Evolutionary conservation across 2,888 invertebrate genomes (phyloP).

Genomic region (Tetranychus truncatus): DNA sequence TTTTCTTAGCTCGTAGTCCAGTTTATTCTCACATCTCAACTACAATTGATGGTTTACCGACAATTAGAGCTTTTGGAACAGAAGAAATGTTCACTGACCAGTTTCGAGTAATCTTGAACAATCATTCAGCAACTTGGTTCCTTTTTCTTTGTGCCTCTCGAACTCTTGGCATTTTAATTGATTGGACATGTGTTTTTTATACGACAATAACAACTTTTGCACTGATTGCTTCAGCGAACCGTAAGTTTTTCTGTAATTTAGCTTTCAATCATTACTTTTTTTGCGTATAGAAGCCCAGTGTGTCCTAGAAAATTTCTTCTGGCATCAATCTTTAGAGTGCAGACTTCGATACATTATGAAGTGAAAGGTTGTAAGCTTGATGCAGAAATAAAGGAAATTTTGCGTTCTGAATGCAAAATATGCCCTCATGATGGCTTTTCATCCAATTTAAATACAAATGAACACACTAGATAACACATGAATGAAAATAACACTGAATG

Average conservation of each 20-base stretch:
- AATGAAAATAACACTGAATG: too few species aligned
- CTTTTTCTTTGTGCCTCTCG: constrained; percentile 70
- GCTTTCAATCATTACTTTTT: too few species aligned
- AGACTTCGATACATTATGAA: too few species aligned
- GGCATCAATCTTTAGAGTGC: background rate
- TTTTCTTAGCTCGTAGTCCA: constrained; percentile 40
- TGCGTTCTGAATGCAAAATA: constrained; percentile 50
- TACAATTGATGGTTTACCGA: constrained; percentile 68
- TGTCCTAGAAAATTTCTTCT: constrained; percentile 8
- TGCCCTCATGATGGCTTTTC: constrained; percentile 34
- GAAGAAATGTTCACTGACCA: constrained; percentile 45
- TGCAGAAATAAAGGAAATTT: constrained; percentile 39
- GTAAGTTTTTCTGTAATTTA: too few species aligned
- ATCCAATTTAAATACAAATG: too few species aligned
- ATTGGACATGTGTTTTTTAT: constrained; percentile 67
- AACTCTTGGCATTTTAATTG: constrained; percentile 83
- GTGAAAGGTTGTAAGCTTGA: too few species aligned
- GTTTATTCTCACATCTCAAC: constrained; percentile 85
- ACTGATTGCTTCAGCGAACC: background rate
- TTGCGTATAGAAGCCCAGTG: too few species aligned
- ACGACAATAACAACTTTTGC: constrained; percentile 58
- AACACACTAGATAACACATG: too few species aligned
- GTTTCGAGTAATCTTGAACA: constrained; percentile 38
- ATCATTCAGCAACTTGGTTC: constrained; percentile 78
- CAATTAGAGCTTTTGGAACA: constrained; percentile 71